A percentile compares a stretch with the other conserved stretches of the same genome.
phyloP scores from a whole-genome alignment of 2,113 vertebrate species.

The Lampris megalopsis region DNA sequence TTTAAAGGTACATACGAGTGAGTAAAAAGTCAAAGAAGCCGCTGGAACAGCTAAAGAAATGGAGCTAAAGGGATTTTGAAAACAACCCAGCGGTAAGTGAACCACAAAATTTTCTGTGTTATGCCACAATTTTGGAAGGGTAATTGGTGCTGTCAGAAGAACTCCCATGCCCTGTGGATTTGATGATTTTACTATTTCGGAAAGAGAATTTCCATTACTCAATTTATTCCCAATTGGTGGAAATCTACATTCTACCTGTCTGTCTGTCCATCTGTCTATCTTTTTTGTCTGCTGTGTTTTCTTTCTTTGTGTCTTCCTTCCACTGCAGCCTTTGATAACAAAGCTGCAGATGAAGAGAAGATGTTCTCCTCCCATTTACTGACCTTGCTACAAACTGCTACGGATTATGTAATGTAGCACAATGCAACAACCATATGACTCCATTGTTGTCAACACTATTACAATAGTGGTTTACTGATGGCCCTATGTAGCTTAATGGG shows the following conservation, averaged over 20 bases:
- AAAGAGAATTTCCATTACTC: slow-evolving; percentile 9
- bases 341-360: no score
- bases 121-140: slow-evolving; percentile 38
- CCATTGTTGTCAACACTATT: neutral
- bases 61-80: slow-evolving; percentile 82
- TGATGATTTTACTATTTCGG: slow-evolving; percentile 12
- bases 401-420: neutral
- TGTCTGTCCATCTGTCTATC: neutral
- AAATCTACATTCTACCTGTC: neutral
- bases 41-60: slow-evolving; percentile 78
- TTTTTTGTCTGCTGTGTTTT: neutral
- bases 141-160: slow-evolving; percentile 21
- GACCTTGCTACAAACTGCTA: neutral
- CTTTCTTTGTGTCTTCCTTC: neutral
- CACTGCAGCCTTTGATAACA: neutral
- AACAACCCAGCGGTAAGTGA: slow-evolving; percentile 79
- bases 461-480: neutral
- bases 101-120: slow-evolving; percentile 21
- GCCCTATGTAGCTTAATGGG: no score
- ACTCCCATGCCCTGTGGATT: slow-evolving; percentile 5
- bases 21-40: slow-evolving; percentile 58
- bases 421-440: neutral
- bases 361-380: no score
- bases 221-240: neutral
- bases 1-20: slow-evolving; percentile 72